A percentile compares a stretch with the other conserved stretches of the same genome.
These are phyloP conservation scores for Lagorchestes hirsutus DNA, from an alignment of 2,797 vertebrate genomes.

Conservation along the genomic window DNA sequence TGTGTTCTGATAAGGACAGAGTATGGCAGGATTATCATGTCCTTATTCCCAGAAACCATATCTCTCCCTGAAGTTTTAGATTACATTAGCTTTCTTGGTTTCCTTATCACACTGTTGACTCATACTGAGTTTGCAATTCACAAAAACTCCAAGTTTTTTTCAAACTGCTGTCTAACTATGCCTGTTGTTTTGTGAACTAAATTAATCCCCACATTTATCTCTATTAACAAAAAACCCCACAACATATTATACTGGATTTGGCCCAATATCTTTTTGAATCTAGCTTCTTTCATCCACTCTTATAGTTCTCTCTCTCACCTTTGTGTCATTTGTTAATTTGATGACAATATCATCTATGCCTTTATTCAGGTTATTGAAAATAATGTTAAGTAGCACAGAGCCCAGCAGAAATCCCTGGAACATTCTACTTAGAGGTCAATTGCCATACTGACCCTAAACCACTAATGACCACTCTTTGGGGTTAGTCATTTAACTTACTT, in stretches of 20 bases:
- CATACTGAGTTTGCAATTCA: not conserved
- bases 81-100: not conserved
- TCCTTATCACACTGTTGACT: not conserved
- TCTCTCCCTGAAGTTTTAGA: not conserved
- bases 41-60: not conserved
- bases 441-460: not conserved
- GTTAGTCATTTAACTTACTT: not conserved
- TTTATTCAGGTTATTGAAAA: not conserved
- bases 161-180: not conserved
- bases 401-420: not conserved
- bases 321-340: not conserved
- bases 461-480: not conserved
- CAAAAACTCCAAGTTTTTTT: not conserved
- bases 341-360: not conserved
- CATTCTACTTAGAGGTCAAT: not conserved
- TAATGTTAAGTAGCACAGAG: not conserved
- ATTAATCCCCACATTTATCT: not conserved
- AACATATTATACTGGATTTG: not conserved
- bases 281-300: not conserved
- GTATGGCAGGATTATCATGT: not conserved
- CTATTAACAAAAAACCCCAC: not conserved
- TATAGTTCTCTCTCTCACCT: not conserved
- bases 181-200: not conserved
- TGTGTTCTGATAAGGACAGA: not conserved
- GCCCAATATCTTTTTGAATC: not conserved